Percentiles rank a stretch among this genome's conserved stretches.
phyloP scores from a whole-genome alignment of 2,797 vertebrate species.

The Chanos chanos region DNA sequence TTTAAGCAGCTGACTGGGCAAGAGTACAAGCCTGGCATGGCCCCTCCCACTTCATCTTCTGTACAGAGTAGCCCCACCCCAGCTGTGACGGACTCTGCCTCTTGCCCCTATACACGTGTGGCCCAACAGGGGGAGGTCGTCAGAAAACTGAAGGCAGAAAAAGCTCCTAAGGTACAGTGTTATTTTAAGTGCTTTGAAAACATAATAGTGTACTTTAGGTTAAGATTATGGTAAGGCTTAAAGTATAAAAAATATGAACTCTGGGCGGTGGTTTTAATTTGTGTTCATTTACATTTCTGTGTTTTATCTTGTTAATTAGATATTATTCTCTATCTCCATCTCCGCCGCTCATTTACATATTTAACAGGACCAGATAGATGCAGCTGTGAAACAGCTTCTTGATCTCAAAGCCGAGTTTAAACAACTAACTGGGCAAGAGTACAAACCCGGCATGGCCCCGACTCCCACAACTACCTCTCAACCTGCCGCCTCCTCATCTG shows the following conservation, averaged over 20 bases:
- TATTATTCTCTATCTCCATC: background rate
- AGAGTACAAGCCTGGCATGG: conserved; percentile 78
- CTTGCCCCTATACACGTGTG: conserved; percentile 65
- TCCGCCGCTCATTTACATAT: conserved; percentile 20
- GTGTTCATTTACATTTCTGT: background rate
- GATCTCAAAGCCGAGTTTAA: conserved; percentile 83
- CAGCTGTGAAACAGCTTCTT: conserved; percentile 80
- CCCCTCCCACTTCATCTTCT: conserved; percentile 52
- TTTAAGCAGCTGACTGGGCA: conserved; percentile 73
- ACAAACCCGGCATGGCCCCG: conserved; percentile 76
- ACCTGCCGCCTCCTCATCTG: conserved; percentile 28
- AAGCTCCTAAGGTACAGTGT: conserved; percentile 84
- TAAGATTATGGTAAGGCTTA: background rate
- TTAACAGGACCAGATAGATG: conserved; percentile 76
- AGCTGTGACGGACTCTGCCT: conserved; percentile 27
- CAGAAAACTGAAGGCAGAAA: conserved; percentile 73
- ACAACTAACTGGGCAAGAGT: conserved; percentile 79
- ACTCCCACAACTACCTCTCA: conserved; percentile 39
- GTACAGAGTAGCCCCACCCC: conserved; percentile 11
- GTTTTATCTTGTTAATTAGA: background rate
- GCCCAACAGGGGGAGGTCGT: conserved; percentile 77
- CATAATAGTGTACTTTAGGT: no score
- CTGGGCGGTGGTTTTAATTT: no score
- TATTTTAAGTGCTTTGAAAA: no score
- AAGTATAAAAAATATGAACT: background rate